Base-by-base conservation (phyloP, 2,113 vertebrate genomes). In the Leuciscus idus region DNA sequence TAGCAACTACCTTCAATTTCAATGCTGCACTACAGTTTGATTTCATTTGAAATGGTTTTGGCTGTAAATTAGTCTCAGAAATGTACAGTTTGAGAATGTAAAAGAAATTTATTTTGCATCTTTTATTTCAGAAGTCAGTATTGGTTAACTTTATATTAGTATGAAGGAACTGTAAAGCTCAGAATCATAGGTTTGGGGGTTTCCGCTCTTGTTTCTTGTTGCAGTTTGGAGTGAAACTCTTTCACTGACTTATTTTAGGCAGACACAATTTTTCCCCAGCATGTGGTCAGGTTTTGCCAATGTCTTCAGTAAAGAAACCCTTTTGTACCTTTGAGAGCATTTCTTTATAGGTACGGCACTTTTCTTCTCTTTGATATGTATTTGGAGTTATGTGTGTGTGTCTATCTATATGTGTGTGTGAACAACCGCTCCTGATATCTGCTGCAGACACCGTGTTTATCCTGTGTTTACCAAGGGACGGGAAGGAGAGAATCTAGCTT, bases 81-180 rank as follows among this genome's bases (percentile, higher is more conserved):
- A 88, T 72, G 62, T 30, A 46, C 61, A 73, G 64, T 86, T 86
- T 78, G 57, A 83, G 87, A 88, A 46, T 72, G 81, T 77, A 81
- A 7, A 76, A 81, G 57, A 77, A 4, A 72, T 84, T 75, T 82
- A 57, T 36, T 59, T 83, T 66, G n/a, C 33, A 6, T 43, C 12
- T 26, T 64, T 79, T 75, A 15, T 81, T 59, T 84, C 10, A n/a
- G 9, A 23, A 57, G 33, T 52, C 46, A 81, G 68, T 89, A 84
- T 89, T 87, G 77, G 61, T 82, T 82, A 70, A 70, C 64, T 83
- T 46, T 83, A 70, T 83, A 70, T 86, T 81, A 79, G 39, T 73
- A 81, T 73, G 77, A 73, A 86, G 76, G 70, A 39, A 66, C 21
- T 57, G 81, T 76, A 84, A 86, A 78, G 23, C 62, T 78, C 10